Evolutionary conservation across 2,888 invertebrate species (phyloP).

Genomic region (Amaurobius ferox): DNA sequence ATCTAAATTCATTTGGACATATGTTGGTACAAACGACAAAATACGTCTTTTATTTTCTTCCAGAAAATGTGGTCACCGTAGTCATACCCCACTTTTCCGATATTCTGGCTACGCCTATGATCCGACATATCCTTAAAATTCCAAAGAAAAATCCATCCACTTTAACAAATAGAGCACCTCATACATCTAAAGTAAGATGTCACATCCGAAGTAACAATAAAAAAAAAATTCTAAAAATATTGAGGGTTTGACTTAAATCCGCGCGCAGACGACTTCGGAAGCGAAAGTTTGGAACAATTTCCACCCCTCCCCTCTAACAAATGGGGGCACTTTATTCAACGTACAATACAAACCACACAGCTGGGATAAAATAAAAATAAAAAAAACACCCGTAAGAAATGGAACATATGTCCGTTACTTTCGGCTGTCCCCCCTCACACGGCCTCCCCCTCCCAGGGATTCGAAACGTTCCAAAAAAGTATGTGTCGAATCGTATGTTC

Average conservation of each 20-base stretch:
- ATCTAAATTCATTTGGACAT: no score
- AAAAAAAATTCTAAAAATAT: not conserved
- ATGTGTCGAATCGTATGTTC: conserved; percentile 29
- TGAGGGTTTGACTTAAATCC: conserved; percentile 2
- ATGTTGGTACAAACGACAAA: no score
- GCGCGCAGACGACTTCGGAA: not conserved
- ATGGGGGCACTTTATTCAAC: not conserved
- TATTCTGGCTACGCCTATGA: no score
- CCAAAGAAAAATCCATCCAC: no score
- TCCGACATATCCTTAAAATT: no score
- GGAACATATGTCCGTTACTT: conserved; percentile 61
- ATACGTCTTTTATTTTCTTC: no score
- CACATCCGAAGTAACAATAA: not conserved
- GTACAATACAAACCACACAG: conserved; percentile 9
- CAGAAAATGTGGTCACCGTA: no score
- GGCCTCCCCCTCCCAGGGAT: conserved; percentile 3
- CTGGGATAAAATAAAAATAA: conserved; percentile 7
- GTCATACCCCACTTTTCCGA: no score
- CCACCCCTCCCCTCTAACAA: not conserved
- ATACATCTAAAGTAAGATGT: no score
- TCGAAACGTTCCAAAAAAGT: conserved; percentile 4
- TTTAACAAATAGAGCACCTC: no score
- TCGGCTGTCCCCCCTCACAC: conserved; percentile 26
- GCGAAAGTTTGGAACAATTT: not conserved
- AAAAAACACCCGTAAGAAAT: conserved; percentile 25